Conservation (phyloP, 2,888 invertebrate species). For the Lamellibrachia satsuma region DNA sequence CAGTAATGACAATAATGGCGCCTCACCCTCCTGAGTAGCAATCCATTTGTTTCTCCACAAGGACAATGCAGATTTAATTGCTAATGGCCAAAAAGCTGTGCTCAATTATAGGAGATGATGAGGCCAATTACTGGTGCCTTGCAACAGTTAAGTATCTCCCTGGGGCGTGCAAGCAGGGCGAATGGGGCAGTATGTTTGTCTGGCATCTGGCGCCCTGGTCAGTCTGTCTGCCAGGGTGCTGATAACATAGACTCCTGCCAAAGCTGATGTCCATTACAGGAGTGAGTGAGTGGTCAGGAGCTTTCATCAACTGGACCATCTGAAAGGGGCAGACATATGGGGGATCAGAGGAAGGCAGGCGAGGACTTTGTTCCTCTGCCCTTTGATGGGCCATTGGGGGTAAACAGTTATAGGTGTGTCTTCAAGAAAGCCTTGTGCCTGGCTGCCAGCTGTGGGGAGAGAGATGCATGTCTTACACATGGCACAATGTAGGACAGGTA, state of each 20-base stretch:
- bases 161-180: not conserved
- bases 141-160: not conserved
- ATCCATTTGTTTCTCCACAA: conserved; percentile 8
- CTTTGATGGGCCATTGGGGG: not conserved
- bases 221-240: not conserved
- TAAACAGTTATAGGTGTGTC: not conserved
- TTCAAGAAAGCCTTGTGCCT: not conserved
- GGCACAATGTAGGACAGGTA: not conserved
- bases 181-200: conserved; percentile 8
- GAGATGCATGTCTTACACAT: not conserved
- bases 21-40: not conserved
- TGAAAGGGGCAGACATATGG: not conserved
- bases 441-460: not conserved
- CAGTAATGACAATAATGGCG: not conserved
- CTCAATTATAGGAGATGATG: conserved; percentile 13
- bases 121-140: not conserved
- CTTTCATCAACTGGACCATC: not conserved
- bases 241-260: not conserved
- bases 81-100: conserved; percentile 13
- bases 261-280: not conserved
- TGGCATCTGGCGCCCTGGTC: not conserved
- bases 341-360: not conserved
- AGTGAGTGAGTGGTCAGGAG: not conserved
- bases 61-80: conserved; percentile 17
- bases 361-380: not conserved